Evolutionary conservation across 2,113 vertebrate genomes (phyloP).

Genomic region (Platycercus adscitus): DNA sequence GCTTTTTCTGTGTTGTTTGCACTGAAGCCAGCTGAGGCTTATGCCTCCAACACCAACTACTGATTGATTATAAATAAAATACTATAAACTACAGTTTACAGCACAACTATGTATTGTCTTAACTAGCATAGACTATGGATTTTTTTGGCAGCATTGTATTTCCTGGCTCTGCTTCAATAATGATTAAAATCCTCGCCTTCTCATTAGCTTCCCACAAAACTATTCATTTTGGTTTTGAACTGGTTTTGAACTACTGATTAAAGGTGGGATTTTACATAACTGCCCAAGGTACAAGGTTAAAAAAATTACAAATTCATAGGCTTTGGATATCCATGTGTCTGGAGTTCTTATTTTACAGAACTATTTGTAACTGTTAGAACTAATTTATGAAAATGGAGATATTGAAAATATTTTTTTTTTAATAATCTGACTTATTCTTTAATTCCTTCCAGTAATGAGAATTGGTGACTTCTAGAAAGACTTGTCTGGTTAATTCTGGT

Average conservation of each 20-base stretch:
- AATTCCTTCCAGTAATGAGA: neutral
- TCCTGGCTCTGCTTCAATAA: neutral
- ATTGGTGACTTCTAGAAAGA: neutral
- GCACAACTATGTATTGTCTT: neutral
- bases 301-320: neutral
- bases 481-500: neutral
- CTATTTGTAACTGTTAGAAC: neutral
- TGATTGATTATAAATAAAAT: neutral
- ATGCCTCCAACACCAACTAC: neutral
- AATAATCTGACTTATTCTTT: neutral
- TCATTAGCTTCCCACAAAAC: neutral
- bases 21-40: neutral
- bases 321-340: neutral
- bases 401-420: neutral
- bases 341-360: neutral
- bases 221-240: neutral
- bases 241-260: neutral
- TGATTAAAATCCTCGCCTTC: neutral
- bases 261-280: neutral
- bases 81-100: neutral
- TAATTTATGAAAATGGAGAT: neutral
- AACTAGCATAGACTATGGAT: neutral
- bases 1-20: neutral
- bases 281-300: neutral
- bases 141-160: neutral